Conservation (phyloP, 2,797 vertebrate genomes). For the Mus minutoides region DNA sequence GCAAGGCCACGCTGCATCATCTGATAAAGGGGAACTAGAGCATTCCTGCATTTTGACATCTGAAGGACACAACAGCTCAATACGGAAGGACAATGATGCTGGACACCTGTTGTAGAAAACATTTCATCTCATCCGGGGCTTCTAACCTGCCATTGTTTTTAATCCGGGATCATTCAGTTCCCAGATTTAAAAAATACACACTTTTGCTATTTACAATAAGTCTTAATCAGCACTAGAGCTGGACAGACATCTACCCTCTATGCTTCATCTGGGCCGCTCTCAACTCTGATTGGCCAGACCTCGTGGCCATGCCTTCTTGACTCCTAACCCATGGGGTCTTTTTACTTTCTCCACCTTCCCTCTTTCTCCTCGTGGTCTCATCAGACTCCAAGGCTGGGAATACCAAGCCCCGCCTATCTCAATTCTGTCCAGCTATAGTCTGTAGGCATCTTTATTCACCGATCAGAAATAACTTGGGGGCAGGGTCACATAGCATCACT, state of each 20-base stretch:
- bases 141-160: not conserved
- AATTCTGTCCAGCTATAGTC: not conserved
- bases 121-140: not conserved
- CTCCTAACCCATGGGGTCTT: not conserved
- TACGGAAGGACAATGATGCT: too few species aligned
- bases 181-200: not conserved
- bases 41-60: not conserved
- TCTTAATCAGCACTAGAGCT: not conserved
- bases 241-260: not conserved
- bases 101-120: not conserved
- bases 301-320: not conserved
- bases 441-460: not conserved
- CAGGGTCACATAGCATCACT: not conserved
- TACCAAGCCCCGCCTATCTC: not conserved
- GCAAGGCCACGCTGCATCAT: accelerated
- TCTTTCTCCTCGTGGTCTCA: not conserved
- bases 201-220: not conserved
- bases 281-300: not conserved
- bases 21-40: too few species aligned
- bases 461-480: not conserved
- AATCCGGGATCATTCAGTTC: not conserved
- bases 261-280: not conserved
- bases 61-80: not conserved
- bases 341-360: not conserved
- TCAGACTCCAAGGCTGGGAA: not conserved